Evolutionary conservation across 2,113 vertebrate species (phyloP).

Genomic region (Eudyptes chrysolophus): DNA sequence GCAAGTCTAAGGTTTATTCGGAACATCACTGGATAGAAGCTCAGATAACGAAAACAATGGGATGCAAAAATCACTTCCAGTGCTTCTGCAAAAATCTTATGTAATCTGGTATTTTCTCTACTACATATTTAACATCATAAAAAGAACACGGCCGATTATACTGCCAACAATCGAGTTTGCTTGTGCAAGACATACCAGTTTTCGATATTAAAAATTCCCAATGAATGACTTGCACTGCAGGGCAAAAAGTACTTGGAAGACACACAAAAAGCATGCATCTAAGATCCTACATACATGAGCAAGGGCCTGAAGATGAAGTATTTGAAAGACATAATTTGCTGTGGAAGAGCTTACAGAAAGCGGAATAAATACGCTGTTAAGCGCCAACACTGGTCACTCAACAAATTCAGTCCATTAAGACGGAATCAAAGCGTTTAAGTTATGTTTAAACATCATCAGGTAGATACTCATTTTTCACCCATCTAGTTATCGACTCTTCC

Average conservation of each 20-base stretch:
- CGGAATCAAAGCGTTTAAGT: neutral
- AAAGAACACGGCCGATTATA: neutral
- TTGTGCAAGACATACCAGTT: neutral
- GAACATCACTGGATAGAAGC: neutral
- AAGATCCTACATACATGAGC: neutral
- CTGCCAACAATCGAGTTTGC: rapidly evolving
- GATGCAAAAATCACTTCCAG: neutral
- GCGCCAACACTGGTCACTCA: rapidly evolving
- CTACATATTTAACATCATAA: neutral
- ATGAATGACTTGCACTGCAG: neutral
- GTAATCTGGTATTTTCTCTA: neutral
- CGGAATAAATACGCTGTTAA: rapidly evolving
- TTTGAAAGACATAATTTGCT: neutral
- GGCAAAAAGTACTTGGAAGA: neutral
- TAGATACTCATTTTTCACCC: neutral
- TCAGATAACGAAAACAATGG: neutral
- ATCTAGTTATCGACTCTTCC: neutral
- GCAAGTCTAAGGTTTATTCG: neutral
- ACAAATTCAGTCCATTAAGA: neutral
- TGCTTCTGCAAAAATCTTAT: neutral
- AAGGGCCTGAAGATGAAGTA: neutral
- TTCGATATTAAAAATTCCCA: neutral
- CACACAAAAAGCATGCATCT: too few relatives aligned
- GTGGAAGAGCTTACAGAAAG: neutral
- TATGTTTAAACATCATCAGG: neutral